A percentile compares a stretch with the other conserved stretches of the same genome.
phyloP scores from a whole-genome alignment of 2,797 vertebrate genomes.

The Petrocephalus sullivani region DNA sequence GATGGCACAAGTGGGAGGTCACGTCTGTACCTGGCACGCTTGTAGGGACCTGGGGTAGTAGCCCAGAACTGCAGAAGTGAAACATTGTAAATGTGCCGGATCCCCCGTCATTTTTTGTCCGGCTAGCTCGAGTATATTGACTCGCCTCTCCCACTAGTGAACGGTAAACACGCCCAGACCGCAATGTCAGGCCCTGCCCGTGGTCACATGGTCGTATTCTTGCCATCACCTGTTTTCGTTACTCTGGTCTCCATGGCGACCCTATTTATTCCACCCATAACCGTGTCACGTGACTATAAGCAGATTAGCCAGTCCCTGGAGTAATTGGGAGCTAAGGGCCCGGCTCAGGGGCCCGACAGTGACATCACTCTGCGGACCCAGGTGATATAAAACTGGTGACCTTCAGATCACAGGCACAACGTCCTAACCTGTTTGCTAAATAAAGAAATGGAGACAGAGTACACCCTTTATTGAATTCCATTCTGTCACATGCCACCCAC shows the following conservation, averaged over 20 bases:
- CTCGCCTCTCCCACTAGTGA: no score
- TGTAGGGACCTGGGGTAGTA: no score
- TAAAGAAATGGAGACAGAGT: background rate
- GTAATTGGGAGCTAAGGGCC: background rate
- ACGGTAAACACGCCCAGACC: no score
- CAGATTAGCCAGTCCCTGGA: background rate
- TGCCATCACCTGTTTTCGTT: no score
- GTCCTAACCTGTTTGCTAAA: background rate
- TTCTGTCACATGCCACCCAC: background rate
- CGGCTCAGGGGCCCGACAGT: background rate
- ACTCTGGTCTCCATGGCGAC: background rate
- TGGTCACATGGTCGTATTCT: no score
- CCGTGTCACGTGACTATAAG: background rate
- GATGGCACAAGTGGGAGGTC: no score
- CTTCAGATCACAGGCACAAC: background rate
- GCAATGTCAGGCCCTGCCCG: no score
- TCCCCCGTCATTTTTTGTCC: background rate
- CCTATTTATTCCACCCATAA: background rate
- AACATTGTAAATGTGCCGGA: no score
- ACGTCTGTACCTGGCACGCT: no score
- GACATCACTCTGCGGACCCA: background rate
- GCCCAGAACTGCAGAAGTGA: no score
- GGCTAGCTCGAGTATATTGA: no score
- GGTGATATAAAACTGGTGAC: background rate
- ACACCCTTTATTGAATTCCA: background rate